Base-by-base conservation (phyloP, 2,113 vertebrate species). In the Odontophorus gujanensis region DNA sequence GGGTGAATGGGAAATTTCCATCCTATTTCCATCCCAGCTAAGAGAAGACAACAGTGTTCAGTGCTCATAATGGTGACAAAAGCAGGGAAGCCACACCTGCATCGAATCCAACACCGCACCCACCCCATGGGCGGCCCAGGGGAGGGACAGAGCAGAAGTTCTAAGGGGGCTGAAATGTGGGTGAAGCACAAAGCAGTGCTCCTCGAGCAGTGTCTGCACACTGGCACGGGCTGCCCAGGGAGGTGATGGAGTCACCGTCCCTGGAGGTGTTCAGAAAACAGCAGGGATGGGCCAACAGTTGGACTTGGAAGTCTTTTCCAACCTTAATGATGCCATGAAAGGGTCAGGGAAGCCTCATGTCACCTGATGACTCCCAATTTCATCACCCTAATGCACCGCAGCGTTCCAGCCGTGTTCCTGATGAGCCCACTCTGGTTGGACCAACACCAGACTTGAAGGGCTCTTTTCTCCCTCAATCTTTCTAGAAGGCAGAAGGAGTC, bases 1-100 rank as follows among this genome's bases (percentile, higher is more conserved):
- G 17, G 57, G 42, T 18, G 2, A 11, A 0, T 3, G n/a, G 63
- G 34, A 47, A 81, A n/a, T 13, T 25, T 14, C 38, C 18, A 0
- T 9, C 26, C 43, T n/a, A n/a, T 13, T 25, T 14, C 38, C 18
- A 0, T 9, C 26, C 38, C 38, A 42, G 50, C 38, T 36, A 20
- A 28, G 34, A 38, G 66, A 38, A 16, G 20, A 36, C 61, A 6
- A 18, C 1, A 3, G 11, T 6, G 11, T 2, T 67, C 3, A 2
- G 53, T 5, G 26, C 26, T 42, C 3, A 13, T 9, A 7, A 25
- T 14, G 21, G 24, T 5, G 42, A 32, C 0, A 2, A 47, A 47
- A 53, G n/a, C 51, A 45, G 67, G 20, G 53, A 43, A 36, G 16
- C 15, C 36, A 40, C 8, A 34, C 45, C 55, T 50, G 38, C 32